Evolutionary conservation across 2,113 vertebrate genomes (phyloP).

Genomic region (Argyrosomus japonicus): DNA sequence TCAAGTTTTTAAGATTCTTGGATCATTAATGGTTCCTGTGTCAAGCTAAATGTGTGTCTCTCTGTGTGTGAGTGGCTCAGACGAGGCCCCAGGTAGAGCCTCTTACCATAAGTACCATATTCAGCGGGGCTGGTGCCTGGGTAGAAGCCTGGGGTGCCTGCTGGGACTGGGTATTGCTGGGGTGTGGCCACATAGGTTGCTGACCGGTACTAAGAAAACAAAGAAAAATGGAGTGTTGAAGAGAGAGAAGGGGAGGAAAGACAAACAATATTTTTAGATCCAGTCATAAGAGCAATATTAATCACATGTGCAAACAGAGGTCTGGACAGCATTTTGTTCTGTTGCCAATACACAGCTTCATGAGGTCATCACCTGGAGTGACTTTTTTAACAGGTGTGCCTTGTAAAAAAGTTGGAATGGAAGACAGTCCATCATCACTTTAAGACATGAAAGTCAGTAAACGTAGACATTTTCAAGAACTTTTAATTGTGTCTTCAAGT

Average conservation of each 20-base stretch:
- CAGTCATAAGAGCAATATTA: background rate
- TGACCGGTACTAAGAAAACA: slow-evolving; percentile 88
- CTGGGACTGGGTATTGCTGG: slow-evolving; percentile 93
- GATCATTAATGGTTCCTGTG: background rate
- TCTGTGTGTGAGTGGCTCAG: slow-evolving; percentile 34
- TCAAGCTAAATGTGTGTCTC: background rate
- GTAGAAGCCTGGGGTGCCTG: slow-evolving; percentile 93
- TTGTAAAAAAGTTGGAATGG: too few relatives aligned
- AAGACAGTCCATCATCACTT: too few relatives aligned
- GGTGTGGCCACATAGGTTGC: slow-evolving; percentile 90
- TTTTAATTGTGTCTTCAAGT: too few relatives aligned
- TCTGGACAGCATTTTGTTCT: background rate
- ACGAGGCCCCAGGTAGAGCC: slow-evolving; percentile 70
- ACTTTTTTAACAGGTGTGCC: too few relatives aligned
- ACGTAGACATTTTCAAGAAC: too few relatives aligned
- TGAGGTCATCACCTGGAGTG: too few relatives aligned
- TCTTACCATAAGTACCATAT: slow-evolving; percentile 93
- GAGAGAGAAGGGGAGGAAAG: background rate
- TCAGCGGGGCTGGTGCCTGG: slow-evolving; percentile 94
- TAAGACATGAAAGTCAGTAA: too few relatives aligned
- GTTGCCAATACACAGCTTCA: background rate
- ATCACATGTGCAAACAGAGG: background rate
- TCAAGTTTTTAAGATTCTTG: too few relatives aligned
- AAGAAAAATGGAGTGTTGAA: background rate
- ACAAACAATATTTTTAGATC: background rate